Evolutionary conservation across 2,113 vertebrate species (phyloP).

Genomic region (Forbesichthys agassizii): DNA sequence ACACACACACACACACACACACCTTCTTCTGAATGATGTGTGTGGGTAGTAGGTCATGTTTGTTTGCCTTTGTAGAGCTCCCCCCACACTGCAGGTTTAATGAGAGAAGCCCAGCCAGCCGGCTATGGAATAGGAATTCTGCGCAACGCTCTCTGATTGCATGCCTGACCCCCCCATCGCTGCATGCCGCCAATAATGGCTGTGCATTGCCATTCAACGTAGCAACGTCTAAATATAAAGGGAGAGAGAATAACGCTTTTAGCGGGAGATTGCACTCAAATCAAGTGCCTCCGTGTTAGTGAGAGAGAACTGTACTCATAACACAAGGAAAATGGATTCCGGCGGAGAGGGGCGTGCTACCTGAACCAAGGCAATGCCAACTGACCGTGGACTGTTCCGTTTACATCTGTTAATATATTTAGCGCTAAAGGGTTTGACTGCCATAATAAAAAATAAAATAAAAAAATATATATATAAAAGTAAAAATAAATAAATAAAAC

Average conservation of each 20-base stretch:
- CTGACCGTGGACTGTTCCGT: slow-evolving; percentile 20
- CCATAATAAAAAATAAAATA: too few relatives aligned
- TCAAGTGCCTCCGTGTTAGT: slow-evolving; percentile 63
- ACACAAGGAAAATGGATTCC: slow-evolving; percentile 60
- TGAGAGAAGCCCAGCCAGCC: slow-evolving; percentile 48
- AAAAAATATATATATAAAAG: too few relatives aligned
- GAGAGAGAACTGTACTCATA: slow-evolving; percentile 47
- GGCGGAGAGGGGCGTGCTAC: slow-evolving; percentile 54
- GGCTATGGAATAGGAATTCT: slow-evolving; percentile 57
- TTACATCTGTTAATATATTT: not conserved
- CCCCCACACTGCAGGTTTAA: slow-evolving; percentile 48
- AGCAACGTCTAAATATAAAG: slow-evolving; percentile 66
- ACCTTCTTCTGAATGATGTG: slow-evolving; percentile 61
- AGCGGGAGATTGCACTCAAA: slow-evolving; percentile 65
- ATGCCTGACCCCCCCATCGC: slow-evolving; percentile 38
- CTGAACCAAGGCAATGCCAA: slow-evolving; percentile 48
- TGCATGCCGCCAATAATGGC: slow-evolving; percentile 50
- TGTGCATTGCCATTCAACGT: slow-evolving; percentile 28
- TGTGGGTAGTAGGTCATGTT: slow-evolving; percentile 63
- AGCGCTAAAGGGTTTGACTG: slow-evolving; percentile 22
- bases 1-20: slow-evolving; percentile 32
- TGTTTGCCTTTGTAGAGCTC: slow-evolving; percentile 52
- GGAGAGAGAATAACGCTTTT: slow-evolving; percentile 66
- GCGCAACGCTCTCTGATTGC: slow-evolving; percentile 44
- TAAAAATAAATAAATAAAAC: too few relatives aligned